Evolutionary conservation across 2,113 vertebrate genomes (phyloP).

Genomic region (Jacana jacana): DNA sequence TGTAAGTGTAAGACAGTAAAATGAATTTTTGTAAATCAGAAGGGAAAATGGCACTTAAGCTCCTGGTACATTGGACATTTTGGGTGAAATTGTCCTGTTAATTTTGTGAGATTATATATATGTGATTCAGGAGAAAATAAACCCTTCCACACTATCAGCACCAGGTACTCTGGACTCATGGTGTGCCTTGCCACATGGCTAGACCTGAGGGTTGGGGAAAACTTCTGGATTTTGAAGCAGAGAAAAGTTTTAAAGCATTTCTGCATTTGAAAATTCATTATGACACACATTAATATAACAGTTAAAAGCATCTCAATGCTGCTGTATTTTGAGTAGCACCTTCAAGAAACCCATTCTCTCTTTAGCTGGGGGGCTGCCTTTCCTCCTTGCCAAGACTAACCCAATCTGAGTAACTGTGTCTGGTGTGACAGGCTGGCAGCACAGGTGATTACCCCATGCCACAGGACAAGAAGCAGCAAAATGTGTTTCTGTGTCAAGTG

Average conservation of each 20-base stretch:
- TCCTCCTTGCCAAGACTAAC: not conserved
- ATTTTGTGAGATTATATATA: not conserved
- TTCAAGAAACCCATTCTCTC: not conserved
- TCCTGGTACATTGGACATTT: not conserved
- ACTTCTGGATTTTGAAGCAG: not conserved
- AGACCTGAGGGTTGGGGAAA: not conserved
- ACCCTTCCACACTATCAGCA: not conserved
- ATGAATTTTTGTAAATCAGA: not conserved
- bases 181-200: not conserved
- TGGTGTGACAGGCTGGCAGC: not conserved
- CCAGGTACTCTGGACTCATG: not conserved
- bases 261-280: not conserved
- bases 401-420: not conserved
- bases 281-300: not conserved
- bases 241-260: not conserved
- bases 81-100: not conserved
- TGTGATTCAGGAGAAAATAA: not conserved
- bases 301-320: not conserved
- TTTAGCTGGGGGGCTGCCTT: not conserved
- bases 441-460: not conserved
- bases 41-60: not conserved
- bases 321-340: not conserved
- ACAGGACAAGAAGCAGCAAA: not conserved
- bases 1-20: conserved; percentile 27
- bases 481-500: not conserved